Evolutionary conservation across 2,888 invertebrate species (phyloP), one percentile per base, ranked within the genome.

Genomic region (Drosophila meridiana): DNA sequence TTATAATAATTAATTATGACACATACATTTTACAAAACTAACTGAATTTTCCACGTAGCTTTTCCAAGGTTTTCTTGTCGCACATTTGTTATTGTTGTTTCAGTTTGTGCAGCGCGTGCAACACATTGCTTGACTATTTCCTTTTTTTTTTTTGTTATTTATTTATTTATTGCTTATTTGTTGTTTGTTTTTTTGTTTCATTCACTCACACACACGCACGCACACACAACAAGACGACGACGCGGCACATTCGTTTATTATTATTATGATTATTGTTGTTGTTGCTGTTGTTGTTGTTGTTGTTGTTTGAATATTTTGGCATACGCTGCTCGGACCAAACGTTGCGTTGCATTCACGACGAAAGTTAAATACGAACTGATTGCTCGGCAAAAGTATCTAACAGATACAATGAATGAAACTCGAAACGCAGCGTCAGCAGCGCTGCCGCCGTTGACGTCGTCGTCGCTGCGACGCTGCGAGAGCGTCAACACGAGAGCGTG

Each of bases 291-390:
- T 36, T 61, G 28, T 36, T 45, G 3, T 63, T 65, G 38, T 53
- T 75, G 32, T 56, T 67, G 9, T 60, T 78, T 56, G 32, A 36
- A 26, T 63, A 52, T 52, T 50, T 63, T 34, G 34, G 45, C 58
- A 40, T 48, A 69, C 73, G 78, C 87, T 76, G 68, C 80, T 73
- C 72, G 74, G 52, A 13, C 32, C 82, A 79, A 86, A 90, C 85
- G 89, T 73, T 83, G 88, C 86, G 89, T 85, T 83, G 88, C 88
- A 87, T 89, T 88, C 87, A 88, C 91, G 87, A 87, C 91, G 91
- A 91, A 88, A 89, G 92, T 91, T 88, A 84, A 91, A 91, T 91
- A 88, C 88, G 90, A 91, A 87, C 81, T 85, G 90, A 86, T 74
- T 83, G 82, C 73, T 76, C 72, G 78, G 73, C 73, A 68, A 80